Evolutionary conservation across 2,113 vertebrate genomes (phyloP), one percentile per base, ranked within the genome.

Genomic region (Otus sunia): DNA sequence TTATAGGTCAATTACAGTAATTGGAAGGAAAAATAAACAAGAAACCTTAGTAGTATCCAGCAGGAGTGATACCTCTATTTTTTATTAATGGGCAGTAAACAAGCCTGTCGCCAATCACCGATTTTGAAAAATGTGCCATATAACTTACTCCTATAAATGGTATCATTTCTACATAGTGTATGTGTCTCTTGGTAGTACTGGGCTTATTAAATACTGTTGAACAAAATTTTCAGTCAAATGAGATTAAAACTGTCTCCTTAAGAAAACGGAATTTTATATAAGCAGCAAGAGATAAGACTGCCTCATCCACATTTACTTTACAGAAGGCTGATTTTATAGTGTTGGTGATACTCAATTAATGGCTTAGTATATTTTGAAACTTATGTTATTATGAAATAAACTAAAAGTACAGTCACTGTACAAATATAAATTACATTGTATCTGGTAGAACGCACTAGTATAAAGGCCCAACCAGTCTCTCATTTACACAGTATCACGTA

Each of bases 51-150:
- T 64, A 56, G 85, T 75, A 93, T 92, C 91, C 56, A 52, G 67
- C 63, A 68, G 66, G 68, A 90, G 91, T 29, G 10, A 73, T 93
- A 90, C 69, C 45, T 95, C 97, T 93, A 45, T 90, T 97, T 97
- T 95, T 97, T 96, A 96, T 96, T 97, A 97, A 97, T 93, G 94
- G 98, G 92, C 55, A 90, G 90, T 95, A 96, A 97, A 96, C 90
- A 97, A 76, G 83, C 53, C 84, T 96, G 94, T 94, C 92, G 79
- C 88, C 87, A 92, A 36, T 92, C 95, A 92, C 68, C 43, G 87
- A 84, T 88, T 92, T 95, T 96, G 95, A 97, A 94, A 89, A 94
- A 87, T 90, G 67, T 53, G 59, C 75, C 13, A 9, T 73, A 80
- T 86, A 84, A 86, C 96, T 96, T 82, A 66, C 71, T 92, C 63